Percentiles rank a stretch among this genome's conserved stretches.
These are phyloP conservation scores for Neodiprion pinetum DNA, from an alignment of 1,140 invertebrate species.

Conservation along the genomic window DNA sequence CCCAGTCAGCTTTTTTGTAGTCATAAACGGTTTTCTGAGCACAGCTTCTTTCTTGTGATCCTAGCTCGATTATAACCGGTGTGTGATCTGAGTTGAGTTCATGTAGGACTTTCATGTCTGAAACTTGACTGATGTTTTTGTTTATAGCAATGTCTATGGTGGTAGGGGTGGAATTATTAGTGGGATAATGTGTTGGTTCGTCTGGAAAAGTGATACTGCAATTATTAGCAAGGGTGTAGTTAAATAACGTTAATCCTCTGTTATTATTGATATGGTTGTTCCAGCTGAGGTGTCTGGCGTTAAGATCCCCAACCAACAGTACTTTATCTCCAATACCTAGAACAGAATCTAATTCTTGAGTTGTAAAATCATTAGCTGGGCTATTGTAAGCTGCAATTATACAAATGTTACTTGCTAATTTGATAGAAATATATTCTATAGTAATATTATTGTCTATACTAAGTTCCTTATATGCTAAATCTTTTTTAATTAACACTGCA, in stretches of 20 bases:
- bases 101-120: constrained; percentile 19
- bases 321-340: constrained; percentile 32
- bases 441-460: constrained; percentile 11
- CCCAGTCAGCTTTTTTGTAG: constrained; percentile 30
- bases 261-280: constrained; percentile 36
- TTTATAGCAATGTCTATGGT: constrained; percentile 38
- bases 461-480: constrained; percentile 20
- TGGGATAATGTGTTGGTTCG: constrained; percentile 34
- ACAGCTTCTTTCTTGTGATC: constrained; percentile 12
- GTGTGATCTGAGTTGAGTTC: constrained; percentile 39
- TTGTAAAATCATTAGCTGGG: constrained; percentile 28
- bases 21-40: constrained; percentile 12
- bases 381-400: constrained; percentile 37
- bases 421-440: constrained; percentile 31
- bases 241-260: constrained; percentile 30
- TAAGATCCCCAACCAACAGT: constrained; percentile 40
- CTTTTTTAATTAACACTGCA: constrained; percentile 34
- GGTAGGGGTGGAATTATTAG: constrained; percentile 31
- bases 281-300: constrained; percentile 35
- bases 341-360: constrained; percentile 28
- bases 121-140: constrained; percentile 32
- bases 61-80: constrained; percentile 28
- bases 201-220: constrained; percentile 32
- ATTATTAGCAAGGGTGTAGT: constrained; percentile 31
- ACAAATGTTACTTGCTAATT: constrained; percentile 32